phyloP scores from a whole-genome alignment of 2,113 vertebrate genomes.

The Cavia porcellus region DNA sequence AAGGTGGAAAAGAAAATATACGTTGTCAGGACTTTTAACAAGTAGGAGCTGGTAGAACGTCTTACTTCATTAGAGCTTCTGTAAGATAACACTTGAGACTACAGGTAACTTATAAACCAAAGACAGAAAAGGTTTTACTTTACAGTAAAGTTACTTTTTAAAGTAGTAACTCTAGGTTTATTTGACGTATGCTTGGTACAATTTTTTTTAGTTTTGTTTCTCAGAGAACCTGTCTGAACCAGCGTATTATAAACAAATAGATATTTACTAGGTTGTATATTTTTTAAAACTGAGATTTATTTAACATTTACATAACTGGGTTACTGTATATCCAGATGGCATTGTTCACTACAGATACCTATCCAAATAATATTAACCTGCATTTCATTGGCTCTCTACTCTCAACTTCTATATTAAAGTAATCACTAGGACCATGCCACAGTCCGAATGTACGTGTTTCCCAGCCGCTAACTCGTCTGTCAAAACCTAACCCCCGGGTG shows the following conservation, averaged over 20 bases:
- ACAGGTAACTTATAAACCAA: not conserved
- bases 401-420: not conserved
- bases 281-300: not conserved
- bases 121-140: not conserved
- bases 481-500: not conserved
- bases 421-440: not conserved
- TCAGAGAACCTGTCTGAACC: not conserved
- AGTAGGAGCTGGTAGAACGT: not conserved
- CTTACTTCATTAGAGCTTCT: not conserved
- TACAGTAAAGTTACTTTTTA: not conserved
- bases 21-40: not conserved
- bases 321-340: not conserved
- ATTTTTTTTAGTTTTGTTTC: not conserved
- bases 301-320: not conserved
- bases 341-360: not conserved
- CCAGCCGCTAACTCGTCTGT: no score
- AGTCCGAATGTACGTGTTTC: not conserved
- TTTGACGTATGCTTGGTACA: not conserved
- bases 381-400: not conserved
- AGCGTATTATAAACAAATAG: not conserved
- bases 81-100: not conserved
- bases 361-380: no score
- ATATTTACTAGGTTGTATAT: not conserved
- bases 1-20: not conserved
- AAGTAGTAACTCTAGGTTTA: not conserved